Conservation (phyloP, 2,113 vertebrate genomes). For the Laticauda colubrina region DNA sequence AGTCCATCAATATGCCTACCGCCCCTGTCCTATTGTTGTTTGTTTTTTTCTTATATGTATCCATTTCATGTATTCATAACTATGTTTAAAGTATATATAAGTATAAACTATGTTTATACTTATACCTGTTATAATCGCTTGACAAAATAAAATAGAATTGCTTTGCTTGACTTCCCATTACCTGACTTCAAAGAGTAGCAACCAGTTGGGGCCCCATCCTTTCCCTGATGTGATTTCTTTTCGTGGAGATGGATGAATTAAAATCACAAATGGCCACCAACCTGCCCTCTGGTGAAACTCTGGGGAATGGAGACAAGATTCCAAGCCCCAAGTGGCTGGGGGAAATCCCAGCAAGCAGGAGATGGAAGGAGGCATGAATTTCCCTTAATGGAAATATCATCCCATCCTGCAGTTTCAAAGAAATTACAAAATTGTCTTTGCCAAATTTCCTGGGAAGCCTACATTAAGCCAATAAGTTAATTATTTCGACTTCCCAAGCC, state of each 20-base stretch:
- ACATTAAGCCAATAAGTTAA: background rate
- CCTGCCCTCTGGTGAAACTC: background rate
- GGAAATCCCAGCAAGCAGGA: background rate
- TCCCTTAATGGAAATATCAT: background rate
- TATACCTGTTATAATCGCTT: too few species aligned
- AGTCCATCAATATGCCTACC: too few species aligned
- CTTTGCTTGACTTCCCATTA: background rate
- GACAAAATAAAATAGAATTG: too few species aligned
- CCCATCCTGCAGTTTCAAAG: background rate
- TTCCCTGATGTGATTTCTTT: background rate
- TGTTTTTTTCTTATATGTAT: too few species aligned
- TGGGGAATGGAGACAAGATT: background rate
- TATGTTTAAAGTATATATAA: too few species aligned
- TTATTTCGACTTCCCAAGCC: background rate
- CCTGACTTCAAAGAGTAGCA: background rate
- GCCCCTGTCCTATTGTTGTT: too few species aligned
- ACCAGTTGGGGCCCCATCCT: background rate
- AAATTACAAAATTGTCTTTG: background rate
- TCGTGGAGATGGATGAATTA: background rate
- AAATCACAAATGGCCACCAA: background rate
- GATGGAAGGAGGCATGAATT: background rate
- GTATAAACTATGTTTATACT: too few species aligned
- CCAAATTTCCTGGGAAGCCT: background rate
- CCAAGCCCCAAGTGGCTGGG: background rate
- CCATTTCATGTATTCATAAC: too few species aligned